Percentiles rank a stretch among this genome's conserved stretches.
phyloP scores from a whole-genome alignment of 2,113 vertebrate species.

The Psephotus haematonotus region DNA sequence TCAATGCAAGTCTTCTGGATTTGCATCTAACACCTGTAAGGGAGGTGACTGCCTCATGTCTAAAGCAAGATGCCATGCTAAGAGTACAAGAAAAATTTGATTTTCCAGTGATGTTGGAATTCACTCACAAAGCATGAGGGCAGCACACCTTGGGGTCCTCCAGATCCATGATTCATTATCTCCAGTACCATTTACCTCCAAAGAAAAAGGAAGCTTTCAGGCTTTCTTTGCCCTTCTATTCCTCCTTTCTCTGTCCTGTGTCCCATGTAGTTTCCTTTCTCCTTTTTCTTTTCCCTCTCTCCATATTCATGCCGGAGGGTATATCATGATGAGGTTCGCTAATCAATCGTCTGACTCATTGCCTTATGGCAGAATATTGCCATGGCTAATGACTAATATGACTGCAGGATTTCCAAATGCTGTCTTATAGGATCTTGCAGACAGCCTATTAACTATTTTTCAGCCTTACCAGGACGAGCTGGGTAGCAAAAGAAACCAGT shows the following conservation, averaged over 20 bases:
- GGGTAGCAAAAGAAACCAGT: background rate
- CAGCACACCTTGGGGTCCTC: background rate
- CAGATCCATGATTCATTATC: background rate
- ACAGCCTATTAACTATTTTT: constrained; percentile 31
- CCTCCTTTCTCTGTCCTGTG: background rate
- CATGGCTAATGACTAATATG: constrained; percentile 56
- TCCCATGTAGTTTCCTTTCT: background rate
- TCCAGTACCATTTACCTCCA: background rate
- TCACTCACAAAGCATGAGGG: background rate
- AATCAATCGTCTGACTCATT: constrained; percentile 61
- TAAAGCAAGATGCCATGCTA: background rate
- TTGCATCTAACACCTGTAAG: background rate
- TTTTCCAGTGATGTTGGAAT: background rate
- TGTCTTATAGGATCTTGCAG: constrained; percentile 31
- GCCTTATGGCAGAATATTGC: constrained; percentile 66
- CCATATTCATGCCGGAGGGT: background rate
- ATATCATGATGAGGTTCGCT: constrained; percentile 48
- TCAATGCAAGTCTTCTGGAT: background rate
- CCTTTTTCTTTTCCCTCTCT: background rate
- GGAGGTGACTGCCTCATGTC: background rate
- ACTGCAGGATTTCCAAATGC: constrained; percentile 60
- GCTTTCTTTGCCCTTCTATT: background rate
- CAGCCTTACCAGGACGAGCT: background rate
- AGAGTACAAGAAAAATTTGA: background rate
- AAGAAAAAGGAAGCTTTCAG: background rate